Evolutionary conservation across 2,797 vertebrate genomes (phyloP).

Genomic region (Phalloptychus januarius): DNA sequence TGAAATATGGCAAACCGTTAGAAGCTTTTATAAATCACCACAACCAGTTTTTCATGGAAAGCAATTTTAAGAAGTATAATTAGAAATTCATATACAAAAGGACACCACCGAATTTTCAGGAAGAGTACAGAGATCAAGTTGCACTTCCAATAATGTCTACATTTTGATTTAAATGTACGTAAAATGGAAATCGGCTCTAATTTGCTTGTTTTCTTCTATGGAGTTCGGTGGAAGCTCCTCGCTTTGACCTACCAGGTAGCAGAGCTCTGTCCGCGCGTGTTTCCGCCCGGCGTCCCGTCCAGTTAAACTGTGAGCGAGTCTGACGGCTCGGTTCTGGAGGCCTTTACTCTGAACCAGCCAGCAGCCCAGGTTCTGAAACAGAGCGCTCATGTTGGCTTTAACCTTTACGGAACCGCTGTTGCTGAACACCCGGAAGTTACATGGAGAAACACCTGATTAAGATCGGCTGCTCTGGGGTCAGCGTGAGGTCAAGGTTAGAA

Average conservation of each 20-base stretch:
- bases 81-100: neutral
- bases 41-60: neutral
- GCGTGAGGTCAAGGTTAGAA: neutral
- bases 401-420: constrained; percentile 24
- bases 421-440: constrained; percentile 37
- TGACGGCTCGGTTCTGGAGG: constrained; percentile 24
- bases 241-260: constrained; percentile 71
- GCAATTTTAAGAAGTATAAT: neutral
- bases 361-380: constrained; percentile 35
- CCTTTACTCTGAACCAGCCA: constrained; percentile 26
- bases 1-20: neutral
- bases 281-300: constrained; percentile 17
- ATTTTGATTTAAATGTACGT: neutral
- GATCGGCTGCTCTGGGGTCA: constrained; percentile 30
- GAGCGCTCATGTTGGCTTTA: constrained; percentile 51
- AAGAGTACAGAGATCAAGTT: neutral
- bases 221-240: neutral
- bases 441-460: accelerated
- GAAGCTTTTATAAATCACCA: neutral
- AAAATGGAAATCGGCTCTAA: neutral
- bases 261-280: constrained; percentile 10
- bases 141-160: neutral
- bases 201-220: neutral
- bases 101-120: neutral
- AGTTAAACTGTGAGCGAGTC: constrained; percentile 14